Evolutionary conservation across 1,140 invertebrate genomes (phyloP).

Genomic region (Propsilocerus akamusi): DNA sequence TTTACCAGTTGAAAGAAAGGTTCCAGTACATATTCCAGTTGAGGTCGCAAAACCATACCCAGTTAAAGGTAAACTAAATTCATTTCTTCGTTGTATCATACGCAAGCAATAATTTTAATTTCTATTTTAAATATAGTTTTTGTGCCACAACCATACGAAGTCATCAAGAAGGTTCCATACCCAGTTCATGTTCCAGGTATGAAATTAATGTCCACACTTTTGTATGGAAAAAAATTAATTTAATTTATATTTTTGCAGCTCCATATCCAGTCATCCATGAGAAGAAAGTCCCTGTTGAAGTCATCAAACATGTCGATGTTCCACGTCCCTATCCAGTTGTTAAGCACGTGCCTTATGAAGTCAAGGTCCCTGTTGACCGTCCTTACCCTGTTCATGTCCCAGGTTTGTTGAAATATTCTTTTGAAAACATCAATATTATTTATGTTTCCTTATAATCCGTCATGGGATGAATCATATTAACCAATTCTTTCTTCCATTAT

Average conservation of each 20-base stretch:
- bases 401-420: conserved; percentile 17
- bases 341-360: conserved; percentile 40
- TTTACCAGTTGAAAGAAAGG: conserved; percentile 47
- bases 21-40: conserved; percentile 34
- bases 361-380: conserved; percentile 37
- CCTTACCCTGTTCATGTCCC: conserved; percentile 30
- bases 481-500: background rate
- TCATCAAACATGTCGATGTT: conserved; percentile 37
- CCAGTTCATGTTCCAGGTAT: conserved; percentile 51
- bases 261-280: conserved; percentile 30
- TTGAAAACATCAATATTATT: conserved; percentile 21
- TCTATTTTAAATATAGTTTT: conserved; percentile 19
- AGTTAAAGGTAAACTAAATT: conserved; percentile 26
- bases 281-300: conserved; percentile 39
- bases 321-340: conserved; percentile 48
- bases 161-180: conserved; percentile 41
- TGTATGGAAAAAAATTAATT: no score
- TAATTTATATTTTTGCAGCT: conserved; percentile 19
- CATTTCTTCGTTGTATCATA: no score
- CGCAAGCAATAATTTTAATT: no score
- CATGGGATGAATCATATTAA: no score
- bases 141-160: conserved; percentile 42
- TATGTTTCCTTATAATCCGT: no score
- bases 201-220: conserved; percentile 33
- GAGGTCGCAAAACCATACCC: conserved; percentile 43